A percentile compares a stretch with the other conserved stretches of the same genome.
Conservation (phyloP, 2,888 invertebrate species). For the Eumacrocentrus americanus region DNA sequence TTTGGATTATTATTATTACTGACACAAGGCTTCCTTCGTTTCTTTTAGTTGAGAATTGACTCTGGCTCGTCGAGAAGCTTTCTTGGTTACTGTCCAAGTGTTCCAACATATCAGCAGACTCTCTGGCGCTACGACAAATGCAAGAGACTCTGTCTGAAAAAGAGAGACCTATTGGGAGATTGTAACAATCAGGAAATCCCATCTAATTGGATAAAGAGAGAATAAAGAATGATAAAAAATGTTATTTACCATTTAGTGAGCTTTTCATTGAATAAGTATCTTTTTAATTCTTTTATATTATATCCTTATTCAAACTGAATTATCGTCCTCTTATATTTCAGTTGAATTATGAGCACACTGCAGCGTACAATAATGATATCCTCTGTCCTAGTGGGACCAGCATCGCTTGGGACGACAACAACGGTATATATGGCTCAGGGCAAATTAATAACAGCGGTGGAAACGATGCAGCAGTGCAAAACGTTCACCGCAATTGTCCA, state of each 20-base stretch:
- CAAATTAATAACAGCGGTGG: conserved; percentile 22
- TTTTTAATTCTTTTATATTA: background rate
- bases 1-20: background rate
- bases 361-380: conserved; percentile 1
- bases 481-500: conserved; percentile 23
- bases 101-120: conserved; percentile 8
- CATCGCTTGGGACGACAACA: background rate
- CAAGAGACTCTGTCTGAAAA: background rate
- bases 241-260: conserved; percentile 1
- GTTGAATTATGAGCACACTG: background rate
- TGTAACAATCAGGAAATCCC: background rate
- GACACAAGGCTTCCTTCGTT: background rate
- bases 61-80: conserved; percentile 10
- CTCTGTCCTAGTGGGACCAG: background rate
- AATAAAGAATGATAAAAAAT: background rate
- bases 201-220: background rate
- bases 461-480: conserved; percentile 20
- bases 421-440: background rate
- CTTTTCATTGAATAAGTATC: too few species aligned
- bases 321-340: background rate
- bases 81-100: conserved; percentile 17
- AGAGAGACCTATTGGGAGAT: conserved; percentile 9
- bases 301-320: background rate
- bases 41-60: background rate
- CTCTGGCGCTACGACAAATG: conserved; percentile 14